Conservation (phyloP, 2,888 invertebrate species). For the Ectemnius cavifrons region DNA sequence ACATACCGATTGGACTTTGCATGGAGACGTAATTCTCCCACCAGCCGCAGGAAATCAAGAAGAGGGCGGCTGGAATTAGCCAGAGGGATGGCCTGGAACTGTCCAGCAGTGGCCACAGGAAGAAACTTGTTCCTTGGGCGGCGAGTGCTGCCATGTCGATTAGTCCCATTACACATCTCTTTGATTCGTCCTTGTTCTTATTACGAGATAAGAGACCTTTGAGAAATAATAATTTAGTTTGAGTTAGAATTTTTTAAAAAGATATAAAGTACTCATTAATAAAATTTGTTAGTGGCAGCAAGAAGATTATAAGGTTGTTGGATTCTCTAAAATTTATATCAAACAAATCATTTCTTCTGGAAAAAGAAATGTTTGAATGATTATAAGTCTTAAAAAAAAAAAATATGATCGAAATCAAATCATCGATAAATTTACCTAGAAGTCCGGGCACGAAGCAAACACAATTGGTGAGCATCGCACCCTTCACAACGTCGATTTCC, state of each 20-base stretch:
- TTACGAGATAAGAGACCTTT: constrained; percentile 89
- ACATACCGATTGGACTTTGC: constrained; percentile 88
- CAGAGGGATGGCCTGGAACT: constrained; percentile 85
- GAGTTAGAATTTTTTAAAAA: no score
- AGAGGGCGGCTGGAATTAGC: constrained; percentile 91
- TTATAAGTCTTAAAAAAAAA: background rate
- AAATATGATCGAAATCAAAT: background rate
- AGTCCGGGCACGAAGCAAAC: constrained; percentile 94
- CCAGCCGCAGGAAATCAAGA: constrained; percentile 95
- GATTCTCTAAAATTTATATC: no score
- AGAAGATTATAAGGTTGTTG: no score
- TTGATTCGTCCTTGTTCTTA: constrained; percentile 85
- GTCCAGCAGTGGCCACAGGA: constrained; percentile 93
- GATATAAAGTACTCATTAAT: no score
- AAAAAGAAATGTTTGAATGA: no score
- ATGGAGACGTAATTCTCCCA: constrained; percentile 98
- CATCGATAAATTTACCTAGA: constrained; percentile 77
- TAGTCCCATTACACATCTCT: constrained; percentile 87
- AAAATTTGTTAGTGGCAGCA: no score
- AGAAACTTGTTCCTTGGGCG: constrained; percentile 93
- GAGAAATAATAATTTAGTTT: constrained; percentile 24
- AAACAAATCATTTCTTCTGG: no score
- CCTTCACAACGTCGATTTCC: constrained; percentile 94
- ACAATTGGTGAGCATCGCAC: constrained; percentile 97
- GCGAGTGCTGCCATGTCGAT: constrained; percentile 92